Percentiles rank a stretch among this genome's conserved stretches.
Conservation (phyloP, 2,888 invertebrate species). For the Candidula unifasciata region DNA sequence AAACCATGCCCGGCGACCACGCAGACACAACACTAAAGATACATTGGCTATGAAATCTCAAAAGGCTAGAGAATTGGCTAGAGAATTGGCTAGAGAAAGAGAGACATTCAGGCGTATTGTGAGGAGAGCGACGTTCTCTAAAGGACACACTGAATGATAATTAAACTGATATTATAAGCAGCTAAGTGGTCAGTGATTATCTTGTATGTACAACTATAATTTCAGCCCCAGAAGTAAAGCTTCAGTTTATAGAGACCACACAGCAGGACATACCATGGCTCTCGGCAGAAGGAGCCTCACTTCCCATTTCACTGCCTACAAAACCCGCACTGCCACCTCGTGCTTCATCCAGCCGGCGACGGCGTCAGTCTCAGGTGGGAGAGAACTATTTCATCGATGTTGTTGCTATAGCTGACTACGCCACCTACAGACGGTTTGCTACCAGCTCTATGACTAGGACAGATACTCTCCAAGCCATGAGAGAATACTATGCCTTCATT, state of each 20-base stretch:
- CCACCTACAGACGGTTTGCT: slow-evolving; percentile 23
- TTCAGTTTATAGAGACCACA: neutral
- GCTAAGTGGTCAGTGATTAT: too few species aligned
- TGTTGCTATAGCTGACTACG: slow-evolving; percentile 42
- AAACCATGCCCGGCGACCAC: too few species aligned
- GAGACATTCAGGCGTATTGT: too few species aligned
- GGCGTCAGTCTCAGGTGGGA: neutral
- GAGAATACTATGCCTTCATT: slow-evolving; percentile 48
- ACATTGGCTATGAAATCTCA: too few species aligned
- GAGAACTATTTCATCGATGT: slow-evolving; percentile 44
- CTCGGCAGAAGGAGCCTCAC: neutral
- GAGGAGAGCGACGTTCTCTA: too few species aligned
- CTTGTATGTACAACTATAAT: neutral
- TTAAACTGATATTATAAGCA: too few species aligned
- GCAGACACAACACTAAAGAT: too few species aligned
- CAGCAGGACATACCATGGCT: neutral
- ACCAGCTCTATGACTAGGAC: neutral
- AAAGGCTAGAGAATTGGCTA: too few species aligned
- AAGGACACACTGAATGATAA: too few species aligned
- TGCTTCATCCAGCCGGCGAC: neutral
- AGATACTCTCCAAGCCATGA: slow-evolving; percentile 34
- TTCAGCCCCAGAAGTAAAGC: slow-evolving; percentile 11
- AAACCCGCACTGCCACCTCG: neutral
- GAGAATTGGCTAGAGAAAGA: too few species aligned
- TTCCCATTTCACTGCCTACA: slow-evolving; percentile 4